Percentiles rank a stretch among this genome's conserved stretches.
Conservation (phyloP, 2,797 vertebrate species). For the Muscicapa striata region DNA sequence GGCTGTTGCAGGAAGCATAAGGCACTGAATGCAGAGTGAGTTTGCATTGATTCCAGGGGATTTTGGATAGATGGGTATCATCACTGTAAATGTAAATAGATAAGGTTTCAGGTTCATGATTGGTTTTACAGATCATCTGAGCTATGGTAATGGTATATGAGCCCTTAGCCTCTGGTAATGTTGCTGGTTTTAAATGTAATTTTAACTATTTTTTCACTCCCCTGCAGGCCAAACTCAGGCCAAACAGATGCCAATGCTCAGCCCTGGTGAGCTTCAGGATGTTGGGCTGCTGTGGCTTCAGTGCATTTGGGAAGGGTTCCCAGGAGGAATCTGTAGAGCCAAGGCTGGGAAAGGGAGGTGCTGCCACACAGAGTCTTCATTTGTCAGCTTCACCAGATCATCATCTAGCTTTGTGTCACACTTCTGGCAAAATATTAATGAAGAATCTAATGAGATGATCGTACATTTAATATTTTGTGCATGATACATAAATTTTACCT, state of each 20-base stretch:
- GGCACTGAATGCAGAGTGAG: not conserved
- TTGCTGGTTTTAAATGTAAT: not conserved
- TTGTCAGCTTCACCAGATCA: not conserved
- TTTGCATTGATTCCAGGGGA: not conserved
- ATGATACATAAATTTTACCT: not conserved
- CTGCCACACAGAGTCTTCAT: not conserved
- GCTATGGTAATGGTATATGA: not conserved
- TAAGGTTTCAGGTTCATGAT: not conserved
- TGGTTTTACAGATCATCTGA: not conserved
- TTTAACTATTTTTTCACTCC: not conserved
- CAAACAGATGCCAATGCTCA: not conserved
- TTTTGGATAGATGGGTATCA: not conserved
- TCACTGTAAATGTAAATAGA: not conserved
- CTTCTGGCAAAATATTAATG: not conserved
- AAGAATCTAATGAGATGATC: not conserved
- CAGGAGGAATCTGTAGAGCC: not conserved
- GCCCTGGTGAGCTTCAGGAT: not conserved
- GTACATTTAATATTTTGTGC: not conserved
- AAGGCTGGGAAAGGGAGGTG: not conserved
- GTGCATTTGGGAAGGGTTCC: not conserved
- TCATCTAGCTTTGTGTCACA: fast-evolving
- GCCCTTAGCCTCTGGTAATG: not conserved
- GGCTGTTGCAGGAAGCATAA: not conserved
- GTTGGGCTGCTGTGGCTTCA: not conserved
- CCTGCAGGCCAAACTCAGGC: not conserved